Evolutionary conservation across 2,797 vertebrate species (phyloP), one percentile per base, ranked within the genome.

Genomic region (Trachops cirrhosus): DNA sequence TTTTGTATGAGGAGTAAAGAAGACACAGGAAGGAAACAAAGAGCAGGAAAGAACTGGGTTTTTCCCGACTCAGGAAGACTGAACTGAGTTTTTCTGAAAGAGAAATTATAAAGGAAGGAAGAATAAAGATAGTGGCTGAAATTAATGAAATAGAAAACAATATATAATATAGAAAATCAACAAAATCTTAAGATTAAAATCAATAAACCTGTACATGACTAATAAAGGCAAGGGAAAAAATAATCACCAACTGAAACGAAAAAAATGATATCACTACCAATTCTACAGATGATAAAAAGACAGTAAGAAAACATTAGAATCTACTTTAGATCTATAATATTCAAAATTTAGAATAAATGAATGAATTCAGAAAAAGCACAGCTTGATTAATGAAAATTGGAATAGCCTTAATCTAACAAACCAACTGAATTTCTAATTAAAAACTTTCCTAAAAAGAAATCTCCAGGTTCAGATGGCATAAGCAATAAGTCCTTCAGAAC

Each of bases 351-450:
- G 46, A 57, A n/a, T 16, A 57, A 90, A 79, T 32, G 21, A 39
- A 46, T 4, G 82, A 88, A 80, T 64, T 85, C 46, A 41, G 70
- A 22, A 37, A 87, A 93, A 74, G 79, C 2, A 86, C 29, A 87
- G n/a, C 14, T 50, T 83, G 39, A 26, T 29, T 79, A 78, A 68
- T 32, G 39, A 89, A 71, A 95, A 85, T 34, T 2, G 73, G 48
- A 94, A 57, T 15, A 83, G 62, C 77, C 54, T 37, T 95, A 89
- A 86, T 74, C 11, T 75, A 79, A 91, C 26, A 91, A 44, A 74
- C 22, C 46, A 85, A 85, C 8, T 57, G 19, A 82, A 71, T 71
- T 41, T 71, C 57, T 64, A 80, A 62, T 22, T 70, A 39, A 84
- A 88, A 52, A 14, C 19, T 73, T 64, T 15, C 19, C 41, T 19